phyloP scores from a whole-genome alignment of 2,797 vertebrate genomes.

The Tympanoctomys barrerae region DNA sequence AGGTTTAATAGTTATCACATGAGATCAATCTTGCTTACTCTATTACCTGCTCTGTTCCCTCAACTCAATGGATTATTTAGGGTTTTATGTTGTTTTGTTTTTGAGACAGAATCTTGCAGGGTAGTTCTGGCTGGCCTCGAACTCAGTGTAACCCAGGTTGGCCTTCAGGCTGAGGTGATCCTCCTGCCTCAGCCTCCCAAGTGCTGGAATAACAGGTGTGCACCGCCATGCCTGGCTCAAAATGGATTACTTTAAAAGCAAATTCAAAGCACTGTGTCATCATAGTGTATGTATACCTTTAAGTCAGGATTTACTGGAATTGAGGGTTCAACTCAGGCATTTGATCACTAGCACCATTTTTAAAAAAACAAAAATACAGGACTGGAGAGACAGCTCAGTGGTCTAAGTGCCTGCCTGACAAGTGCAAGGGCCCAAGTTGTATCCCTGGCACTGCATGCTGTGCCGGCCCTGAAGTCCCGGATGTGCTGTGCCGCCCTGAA shows the following conservation, averaged over 20 bases:
- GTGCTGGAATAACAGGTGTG: not conserved
- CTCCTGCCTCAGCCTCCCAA: not conserved
- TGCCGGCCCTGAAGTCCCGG: too few relatives aligned
- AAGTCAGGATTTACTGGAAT: not conserved
- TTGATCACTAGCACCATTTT: not conserved
- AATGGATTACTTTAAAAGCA: not conserved
- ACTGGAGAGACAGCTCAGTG: too few relatives aligned
- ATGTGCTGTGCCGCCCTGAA: too few relatives aligned
- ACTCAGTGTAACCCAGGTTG: not conserved
- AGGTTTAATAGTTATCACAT: not conserved
- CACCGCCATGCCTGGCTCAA: not conserved
- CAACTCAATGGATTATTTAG: not conserved
- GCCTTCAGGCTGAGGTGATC: not conserved
- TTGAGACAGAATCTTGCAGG: not conserved
- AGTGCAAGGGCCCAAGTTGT: too few relatives aligned
- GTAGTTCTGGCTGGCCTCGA: not conserved
- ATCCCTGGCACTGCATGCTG: not conserved
- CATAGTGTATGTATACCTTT: not conserved
- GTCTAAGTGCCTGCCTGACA: too few relatives aligned
- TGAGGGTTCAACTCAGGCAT: not conserved
- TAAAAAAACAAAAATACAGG: too few relatives aligned
- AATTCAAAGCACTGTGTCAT: not conserved
- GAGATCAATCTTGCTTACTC: not conserved
- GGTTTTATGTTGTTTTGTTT: not conserved
- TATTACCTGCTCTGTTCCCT: too few relatives aligned